phyloP scores from a whole-genome alignment of 2,888 invertebrate species.

The Helobdella robusta region DNA sequence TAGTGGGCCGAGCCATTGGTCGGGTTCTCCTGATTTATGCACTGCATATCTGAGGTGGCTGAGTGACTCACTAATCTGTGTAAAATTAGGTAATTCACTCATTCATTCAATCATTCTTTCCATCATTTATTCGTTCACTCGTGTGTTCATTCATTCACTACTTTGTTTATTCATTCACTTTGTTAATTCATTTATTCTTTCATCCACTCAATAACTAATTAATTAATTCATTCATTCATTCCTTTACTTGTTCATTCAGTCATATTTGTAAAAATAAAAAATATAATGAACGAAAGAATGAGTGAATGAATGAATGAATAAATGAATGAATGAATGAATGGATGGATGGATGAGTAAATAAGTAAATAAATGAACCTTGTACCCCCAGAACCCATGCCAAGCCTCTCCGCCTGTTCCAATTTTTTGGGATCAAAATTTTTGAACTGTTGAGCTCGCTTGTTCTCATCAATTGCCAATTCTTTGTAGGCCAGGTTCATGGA shows the following conservation, averaged over 20 bases:
- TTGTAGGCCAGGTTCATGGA: slow-evolving; percentile 48
- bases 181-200: no score
- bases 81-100: no score
- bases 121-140: no score
- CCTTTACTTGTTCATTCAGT: no score
- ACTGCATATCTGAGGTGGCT: slow-evolving; percentile 78
- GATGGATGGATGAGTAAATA: not conserved
- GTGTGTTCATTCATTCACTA: no score
- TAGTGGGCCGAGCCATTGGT: slow-evolving; percentile 27
- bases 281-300: no score
- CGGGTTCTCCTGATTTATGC: slow-evolving; percentile 68
- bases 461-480: slow-evolving; percentile 48
- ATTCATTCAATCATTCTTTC: no score
- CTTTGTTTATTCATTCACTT: no score
- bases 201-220: no score
- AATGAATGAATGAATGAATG: not conserved
- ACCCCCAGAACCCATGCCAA: slow-evolving; percentile 67
- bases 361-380: slow-evolving; percentile 37
- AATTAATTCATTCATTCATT: no score
- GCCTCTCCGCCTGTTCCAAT: slow-evolving; percentile 75
- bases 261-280: no score
- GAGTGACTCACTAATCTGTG: slow-evolving; percentile 59
- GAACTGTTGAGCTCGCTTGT: slow-evolving; percentile 63
- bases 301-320: not conserved
- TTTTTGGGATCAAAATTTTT: slow-evolving; percentile 69